A percentile compares a stretch with the other conserved stretches of the same genome.
phyloP scores from a whole-genome alignment of 30 jellyfish, hydroid and myxozoan species.

The Catostylus mosaicus region DNA sequence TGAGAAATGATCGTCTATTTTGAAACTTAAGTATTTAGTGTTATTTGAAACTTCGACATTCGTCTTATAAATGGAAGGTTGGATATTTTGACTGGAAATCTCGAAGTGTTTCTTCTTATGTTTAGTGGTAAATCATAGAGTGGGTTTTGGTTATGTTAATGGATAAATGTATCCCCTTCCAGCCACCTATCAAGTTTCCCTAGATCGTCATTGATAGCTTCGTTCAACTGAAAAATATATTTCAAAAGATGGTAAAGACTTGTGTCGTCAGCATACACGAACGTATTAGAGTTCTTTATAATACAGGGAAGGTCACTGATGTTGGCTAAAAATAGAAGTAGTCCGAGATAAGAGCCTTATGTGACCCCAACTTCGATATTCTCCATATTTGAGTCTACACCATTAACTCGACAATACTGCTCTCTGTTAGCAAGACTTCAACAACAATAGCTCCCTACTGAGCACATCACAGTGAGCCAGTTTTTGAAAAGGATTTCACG shows the following conservation, averaged over 20 bases:
- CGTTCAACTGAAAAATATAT: not conserved
- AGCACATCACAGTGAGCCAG: no score
- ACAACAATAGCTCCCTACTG: no score
- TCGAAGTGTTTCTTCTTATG: not conserved
- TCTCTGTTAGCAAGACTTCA: no score
- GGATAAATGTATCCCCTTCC: not conserved
- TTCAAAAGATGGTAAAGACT: not conserved
- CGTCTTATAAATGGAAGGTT: not conserved
- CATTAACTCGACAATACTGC: no score
- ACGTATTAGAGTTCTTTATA: not conserved
- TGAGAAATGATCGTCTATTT: no score
- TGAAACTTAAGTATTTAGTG: not conserved
- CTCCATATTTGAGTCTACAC: no score
- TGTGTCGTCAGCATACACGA: slow-evolving; percentile 3
- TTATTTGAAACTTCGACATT: not conserved
- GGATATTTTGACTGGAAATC: not conserved
- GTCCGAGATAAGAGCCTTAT: no score
- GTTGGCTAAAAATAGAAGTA: not conserved
- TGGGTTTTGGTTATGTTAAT: not conserved
- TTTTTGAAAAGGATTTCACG: no score
- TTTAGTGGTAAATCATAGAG: not conserved
- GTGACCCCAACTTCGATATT: no score
- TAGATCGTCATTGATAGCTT: not conserved
- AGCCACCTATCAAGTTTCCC: slow-evolving; percentile 8
- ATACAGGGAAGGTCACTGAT: not conserved